These are phyloP conservation scores for Chanos chanos DNA, from an alignment of 2,797 vertebrate species.

Conservation along the genomic window DNA sequence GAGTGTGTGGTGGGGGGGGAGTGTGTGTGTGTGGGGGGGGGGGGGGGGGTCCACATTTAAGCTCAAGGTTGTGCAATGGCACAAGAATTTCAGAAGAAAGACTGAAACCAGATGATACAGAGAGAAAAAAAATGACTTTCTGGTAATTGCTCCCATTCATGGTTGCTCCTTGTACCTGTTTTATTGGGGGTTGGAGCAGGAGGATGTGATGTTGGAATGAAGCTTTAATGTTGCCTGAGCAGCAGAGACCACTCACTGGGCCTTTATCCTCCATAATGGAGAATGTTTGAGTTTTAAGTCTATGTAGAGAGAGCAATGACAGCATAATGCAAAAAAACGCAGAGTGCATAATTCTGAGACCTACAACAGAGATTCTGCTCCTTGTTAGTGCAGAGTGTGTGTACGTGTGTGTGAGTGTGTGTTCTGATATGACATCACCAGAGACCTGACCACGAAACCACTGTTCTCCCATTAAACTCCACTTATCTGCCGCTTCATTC, in stretches of 20 bases:
- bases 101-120: conserved; percentile 39
- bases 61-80: conserved; percentile 24
- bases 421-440: conserved; percentile 19
- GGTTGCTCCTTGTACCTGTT: conserved; percentile 44
- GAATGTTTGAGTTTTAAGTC: conserved; percentile 21
- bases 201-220: neutral
- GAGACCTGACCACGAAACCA: conserved; percentile 5
- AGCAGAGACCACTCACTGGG: conserved; percentile 14
- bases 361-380: conserved; percentile 21
- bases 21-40: neutral
- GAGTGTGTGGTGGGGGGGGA: conserved; percentile 9
- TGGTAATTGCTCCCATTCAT: conserved; percentile 41
- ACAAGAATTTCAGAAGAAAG: conserved; percentile 25
- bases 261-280: conserved; percentile 17
- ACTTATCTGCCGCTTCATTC: conserved; percentile 4
- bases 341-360: conserved; percentile 9
- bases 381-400: neutral
- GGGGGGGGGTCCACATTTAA: neutral
- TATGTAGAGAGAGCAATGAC: neutral
- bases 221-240: conserved; percentile 17
- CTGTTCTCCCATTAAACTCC: conserved; percentile 10
- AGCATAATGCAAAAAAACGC: neutral
- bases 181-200: conserved; percentile 25
- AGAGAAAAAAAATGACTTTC: conserved; percentile 33
- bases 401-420: neutral